A percentile compares a stretch with the other conserved stretches of the same genome.
Evolutionary conservation across 2,113 vertebrate species (phyloP).

Genomic region (Penelope pileata): DNA sequence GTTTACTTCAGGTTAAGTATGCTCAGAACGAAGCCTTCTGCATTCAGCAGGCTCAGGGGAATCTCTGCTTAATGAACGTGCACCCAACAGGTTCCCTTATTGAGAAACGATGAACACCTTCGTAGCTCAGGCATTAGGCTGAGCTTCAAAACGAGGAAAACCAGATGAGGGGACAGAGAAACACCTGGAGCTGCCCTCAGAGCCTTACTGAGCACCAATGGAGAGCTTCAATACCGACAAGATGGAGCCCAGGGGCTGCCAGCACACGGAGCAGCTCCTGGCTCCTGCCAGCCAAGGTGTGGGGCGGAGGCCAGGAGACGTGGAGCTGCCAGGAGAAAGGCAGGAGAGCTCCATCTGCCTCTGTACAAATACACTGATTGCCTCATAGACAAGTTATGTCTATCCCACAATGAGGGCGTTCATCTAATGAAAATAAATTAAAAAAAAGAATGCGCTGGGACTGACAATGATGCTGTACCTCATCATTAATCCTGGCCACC

Average conservation of each 20-base stretch:
- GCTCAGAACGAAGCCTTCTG: neutral
- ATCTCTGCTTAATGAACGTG: too few relatives aligned
- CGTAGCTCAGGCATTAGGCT: neutral
- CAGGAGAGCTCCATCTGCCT: neutral
- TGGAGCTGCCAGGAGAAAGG: neutral
- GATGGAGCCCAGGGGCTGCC: too few relatives aligned
- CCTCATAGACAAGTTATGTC: slow-evolving; percentile 67
- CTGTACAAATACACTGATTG: slow-evolving; percentile 70
- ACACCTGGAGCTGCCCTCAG: neutral
- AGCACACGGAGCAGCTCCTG: fast-evolving
- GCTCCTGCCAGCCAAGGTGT: fast-evolving
- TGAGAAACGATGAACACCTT: fast-evolving
- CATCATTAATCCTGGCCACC: slow-evolving; percentile 74
- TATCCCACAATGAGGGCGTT: slow-evolving; percentile 65
- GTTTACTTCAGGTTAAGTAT: neutral
- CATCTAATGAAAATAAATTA: slow-evolving; percentile 75
- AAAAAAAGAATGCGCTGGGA: slow-evolving; percentile 53
- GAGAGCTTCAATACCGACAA: neutral
- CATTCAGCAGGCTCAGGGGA: neutral
- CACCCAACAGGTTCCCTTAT: neutral
- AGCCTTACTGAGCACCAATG: neutral
- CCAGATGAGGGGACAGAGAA: fast-evolving
- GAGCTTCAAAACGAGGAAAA: neutral
- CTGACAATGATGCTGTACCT: slow-evolving; percentile 56
- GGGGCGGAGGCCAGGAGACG: fast-evolving